phyloP scores from a whole-genome alignment of 2,888 invertebrate genomes.

The Leptopilina syphax region DNA sequence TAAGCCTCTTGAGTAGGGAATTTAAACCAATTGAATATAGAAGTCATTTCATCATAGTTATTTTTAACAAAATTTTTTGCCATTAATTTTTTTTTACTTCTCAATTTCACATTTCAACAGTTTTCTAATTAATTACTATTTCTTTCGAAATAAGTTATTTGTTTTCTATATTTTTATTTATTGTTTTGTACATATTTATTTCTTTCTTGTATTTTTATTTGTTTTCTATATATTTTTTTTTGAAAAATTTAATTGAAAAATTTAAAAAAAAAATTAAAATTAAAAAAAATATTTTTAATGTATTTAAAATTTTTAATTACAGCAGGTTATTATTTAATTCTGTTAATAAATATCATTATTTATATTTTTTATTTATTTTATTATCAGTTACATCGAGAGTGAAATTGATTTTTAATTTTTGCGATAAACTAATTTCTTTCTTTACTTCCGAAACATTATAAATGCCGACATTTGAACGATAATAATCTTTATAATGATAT shows the following conservation, averaged over 20 bases:
- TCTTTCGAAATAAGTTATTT: too few relatives aligned
- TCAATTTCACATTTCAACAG: background rate
- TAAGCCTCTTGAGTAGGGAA: background rate
- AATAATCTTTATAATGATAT: constrained; percentile 1
- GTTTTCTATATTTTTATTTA: too few relatives aligned
- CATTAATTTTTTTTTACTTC: background rate
- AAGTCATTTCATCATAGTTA: constrained; percentile 14
- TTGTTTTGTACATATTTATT: too few relatives aligned
- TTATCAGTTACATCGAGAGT: background rate
- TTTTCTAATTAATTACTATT: too few relatives aligned
- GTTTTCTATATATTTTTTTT: too few relatives aligned
- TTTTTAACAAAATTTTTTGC: background rate
- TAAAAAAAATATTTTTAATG: too few relatives aligned
- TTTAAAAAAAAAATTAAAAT: too few relatives aligned
- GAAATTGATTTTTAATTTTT: background rate
- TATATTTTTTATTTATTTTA: background rate
- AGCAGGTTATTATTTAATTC: too few relatives aligned
- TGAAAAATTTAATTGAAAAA: too few relatives aligned
- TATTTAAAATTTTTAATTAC: too few relatives aligned
- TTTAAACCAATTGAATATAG: background rate
- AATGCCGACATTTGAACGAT: constrained; percentile 43
- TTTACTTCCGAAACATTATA: constrained; percentile 38
- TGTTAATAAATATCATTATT: background rate
- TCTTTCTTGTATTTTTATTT: background rate
- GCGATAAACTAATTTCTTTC: constrained; percentile 12